Percentiles rank a stretch among this genome's conserved stretches.
These are phyloP conservation scores for Brienomyrus brachyistius DNA, from an alignment of 2,113 vertebrate genomes.

Conservation along the genomic window DNA sequence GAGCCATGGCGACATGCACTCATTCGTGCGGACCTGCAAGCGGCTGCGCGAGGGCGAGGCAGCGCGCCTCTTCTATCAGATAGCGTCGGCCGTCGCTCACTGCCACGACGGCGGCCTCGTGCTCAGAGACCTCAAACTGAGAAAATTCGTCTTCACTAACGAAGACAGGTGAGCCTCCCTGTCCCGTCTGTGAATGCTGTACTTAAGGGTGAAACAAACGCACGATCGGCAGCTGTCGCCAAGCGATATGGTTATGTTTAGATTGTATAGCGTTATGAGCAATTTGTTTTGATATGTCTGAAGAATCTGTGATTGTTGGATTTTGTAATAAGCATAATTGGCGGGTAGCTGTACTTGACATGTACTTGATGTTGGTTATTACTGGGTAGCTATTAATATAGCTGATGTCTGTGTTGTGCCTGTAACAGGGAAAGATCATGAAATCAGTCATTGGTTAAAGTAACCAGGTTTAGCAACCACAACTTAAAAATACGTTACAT, in stretches of 20 bases:
- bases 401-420: background rate
- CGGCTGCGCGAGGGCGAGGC: slow-evolving; percentile 76
- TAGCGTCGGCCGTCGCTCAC: slow-evolving; percentile 73
- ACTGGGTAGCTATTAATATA: background rate
- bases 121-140: slow-evolving; percentile 73
- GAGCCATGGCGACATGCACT: slow-evolving; percentile 79
- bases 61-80: slow-evolving; percentile 74
- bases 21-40: slow-evolving; percentile 75
- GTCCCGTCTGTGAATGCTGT: too few species aligned
- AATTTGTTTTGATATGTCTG: background rate
- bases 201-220: too few species aligned
- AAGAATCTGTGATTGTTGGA: background rate
- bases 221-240: background rate
- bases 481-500: background rate
- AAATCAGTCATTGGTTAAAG: background rate
- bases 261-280: background rate
- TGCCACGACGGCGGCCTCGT: slow-evolving; percentile 75
- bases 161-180: slow-evolving; percentile 65
- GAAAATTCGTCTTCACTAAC: slow-evolving; percentile 78
- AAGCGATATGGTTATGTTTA: background rate
- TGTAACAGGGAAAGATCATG: background rate
- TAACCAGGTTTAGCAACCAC: background rate
- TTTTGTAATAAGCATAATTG: background rate
- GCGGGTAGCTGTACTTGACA: background rate
- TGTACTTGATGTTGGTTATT: background rate